Conservation (phyloP, 2,888 invertebrate genomes). For the Drosophila kanekoi region DNA sequence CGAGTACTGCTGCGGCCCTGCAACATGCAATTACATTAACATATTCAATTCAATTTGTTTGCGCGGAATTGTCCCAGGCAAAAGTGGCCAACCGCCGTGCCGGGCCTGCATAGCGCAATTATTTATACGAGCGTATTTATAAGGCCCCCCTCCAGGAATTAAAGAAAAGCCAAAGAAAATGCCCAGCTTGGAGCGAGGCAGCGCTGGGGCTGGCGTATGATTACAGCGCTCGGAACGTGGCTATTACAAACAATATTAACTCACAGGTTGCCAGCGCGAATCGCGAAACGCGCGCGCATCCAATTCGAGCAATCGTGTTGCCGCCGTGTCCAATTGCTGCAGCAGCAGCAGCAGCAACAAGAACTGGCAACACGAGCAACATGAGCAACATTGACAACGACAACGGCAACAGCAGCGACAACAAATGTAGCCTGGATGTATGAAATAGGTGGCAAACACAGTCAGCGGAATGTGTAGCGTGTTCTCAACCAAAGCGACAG, state of each 20-base stretch:
- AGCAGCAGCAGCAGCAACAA: slow-evolving; percentile 19
- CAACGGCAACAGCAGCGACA: slow-evolving; percentile 38
- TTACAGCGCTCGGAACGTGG: slow-evolving; percentile 72
- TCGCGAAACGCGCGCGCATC: slow-evolving; percentile 49
- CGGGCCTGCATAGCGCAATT: slow-evolving; percentile 46
- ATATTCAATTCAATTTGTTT: slow-evolving; percentile 81
- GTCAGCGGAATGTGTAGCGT: slow-evolving; percentile 68
- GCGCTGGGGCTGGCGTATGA: slow-evolving; percentile 40
- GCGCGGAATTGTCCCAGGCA: slow-evolving; percentile 54
- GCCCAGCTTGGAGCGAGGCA: not conserved
- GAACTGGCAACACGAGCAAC: slow-evolving; percentile 29
- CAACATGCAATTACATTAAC: slow-evolving; percentile 72
- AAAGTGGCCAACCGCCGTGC: slow-evolving; percentile 12
- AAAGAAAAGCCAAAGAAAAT: not conserved
- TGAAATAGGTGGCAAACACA: slow-evolving; percentile 78
- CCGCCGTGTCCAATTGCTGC: slow-evolving; percentile 62
- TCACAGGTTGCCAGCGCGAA: slow-evolving; percentile 51
- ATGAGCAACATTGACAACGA: slow-evolving; percentile 43
- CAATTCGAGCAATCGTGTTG: slow-evolving; percentile 53
- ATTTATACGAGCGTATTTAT: slow-evolving; percentile 43
- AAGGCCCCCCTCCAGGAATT: slow-evolving; percentile 1
- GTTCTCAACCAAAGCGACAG: slow-evolving; percentile 51
- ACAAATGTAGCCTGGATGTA: slow-evolving; percentile 51
- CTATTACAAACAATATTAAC: slow-evolving; percentile 76
- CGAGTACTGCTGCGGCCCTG: slow-evolving; percentile 2